Evolutionary conservation across 2,797 vertebrate genomes (phyloP).

Genomic region (Enteromius afrohamiltoni): DNA sequence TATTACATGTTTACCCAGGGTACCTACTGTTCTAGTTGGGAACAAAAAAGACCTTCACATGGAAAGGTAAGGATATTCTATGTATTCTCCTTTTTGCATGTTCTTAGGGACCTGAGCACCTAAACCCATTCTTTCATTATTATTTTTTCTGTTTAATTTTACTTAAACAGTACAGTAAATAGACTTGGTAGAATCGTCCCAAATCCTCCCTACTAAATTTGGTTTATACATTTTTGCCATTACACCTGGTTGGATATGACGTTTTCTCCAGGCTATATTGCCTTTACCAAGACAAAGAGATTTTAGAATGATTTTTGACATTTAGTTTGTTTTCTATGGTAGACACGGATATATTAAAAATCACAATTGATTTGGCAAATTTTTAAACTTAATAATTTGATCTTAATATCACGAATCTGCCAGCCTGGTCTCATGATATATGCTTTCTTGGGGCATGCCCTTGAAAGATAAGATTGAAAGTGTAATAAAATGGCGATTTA

Average conservation of each 20-base stretch:
- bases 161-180: background rate
- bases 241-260: background rate
- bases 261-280: background rate
- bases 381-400: background rate
- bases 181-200: background rate
- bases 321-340: background rate
- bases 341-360: background rate
- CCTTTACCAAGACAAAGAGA: background rate
- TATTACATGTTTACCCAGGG: conserved; percentile 69
- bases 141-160: background rate
- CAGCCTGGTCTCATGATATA: background rate
- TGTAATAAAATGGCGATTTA: background rate
- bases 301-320: background rate
- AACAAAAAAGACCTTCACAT: conserved; percentile 90
- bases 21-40: conserved; percentile 88
- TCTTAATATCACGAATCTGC: background rate
- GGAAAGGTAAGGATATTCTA: conserved; percentile 76
- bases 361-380: background rate
- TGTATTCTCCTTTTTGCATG: background rate
- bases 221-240: background rate
- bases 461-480: background rate
- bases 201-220: background rate
- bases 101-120: background rate
- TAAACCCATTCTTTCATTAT: background rate
- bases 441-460: too few species aligned